These are phyloP conservation scores for Ommatoiulus sabulosus DNA, from an alignment of 2,888 invertebrate species.

Conservation along the genomic window DNA sequence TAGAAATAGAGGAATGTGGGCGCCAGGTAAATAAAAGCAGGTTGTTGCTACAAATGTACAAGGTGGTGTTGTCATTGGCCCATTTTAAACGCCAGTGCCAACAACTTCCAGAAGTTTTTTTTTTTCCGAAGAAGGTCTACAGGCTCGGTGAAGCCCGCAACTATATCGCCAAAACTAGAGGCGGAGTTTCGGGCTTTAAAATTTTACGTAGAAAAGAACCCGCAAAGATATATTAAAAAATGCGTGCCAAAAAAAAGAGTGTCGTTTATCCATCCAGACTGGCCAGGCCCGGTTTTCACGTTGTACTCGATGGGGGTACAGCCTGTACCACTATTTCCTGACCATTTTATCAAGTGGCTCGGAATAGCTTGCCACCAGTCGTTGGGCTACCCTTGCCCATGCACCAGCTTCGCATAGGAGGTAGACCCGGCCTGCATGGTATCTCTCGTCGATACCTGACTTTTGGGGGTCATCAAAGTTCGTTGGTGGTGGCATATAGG, in stretches of 20 bases:
- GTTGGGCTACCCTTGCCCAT: slow-evolving; percentile 28
- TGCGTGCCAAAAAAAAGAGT: slow-evolving; percentile 18
- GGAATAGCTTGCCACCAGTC: background rate
- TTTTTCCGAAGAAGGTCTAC: slow-evolving; percentile 14
- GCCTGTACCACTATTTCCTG: slow-evolving; percentile 34
- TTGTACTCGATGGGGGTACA: slow-evolving; percentile 5
- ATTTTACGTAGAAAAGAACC: background rate
- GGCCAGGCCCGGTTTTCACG: slow-evolving; percentile 14
- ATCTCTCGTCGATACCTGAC: slow-evolving; percentile 34
- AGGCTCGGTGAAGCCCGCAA: background rate
- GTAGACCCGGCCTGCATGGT: slow-evolving; percentile 34
- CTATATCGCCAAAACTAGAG: background rate
- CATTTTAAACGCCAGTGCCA: slow-evolving; percentile 34
- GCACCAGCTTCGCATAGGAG: slow-evolving; percentile 9
- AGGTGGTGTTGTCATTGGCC: slow-evolving; percentile 49
- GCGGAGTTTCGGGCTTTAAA: background rate
- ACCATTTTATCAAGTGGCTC: slow-evolving; percentile 28
- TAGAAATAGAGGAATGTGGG: slow-evolving; percentile 6
- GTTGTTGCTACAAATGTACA: slow-evolving; percentile 34
- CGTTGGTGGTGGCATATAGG: slow-evolving; percentile 28
- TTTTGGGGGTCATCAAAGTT: slow-evolving; percentile 34
- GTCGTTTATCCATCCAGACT: slow-evolving; percentile 34
- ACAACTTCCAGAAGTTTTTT: slow-evolving; percentile 7
- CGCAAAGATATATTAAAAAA: slow-evolving; percentile 11
- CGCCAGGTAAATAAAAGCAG: slow-evolving; percentile 34